phyloP scores from a whole-genome alignment of 2,888 invertebrate genomes.

The Drosophila mercatorum region DNA sequence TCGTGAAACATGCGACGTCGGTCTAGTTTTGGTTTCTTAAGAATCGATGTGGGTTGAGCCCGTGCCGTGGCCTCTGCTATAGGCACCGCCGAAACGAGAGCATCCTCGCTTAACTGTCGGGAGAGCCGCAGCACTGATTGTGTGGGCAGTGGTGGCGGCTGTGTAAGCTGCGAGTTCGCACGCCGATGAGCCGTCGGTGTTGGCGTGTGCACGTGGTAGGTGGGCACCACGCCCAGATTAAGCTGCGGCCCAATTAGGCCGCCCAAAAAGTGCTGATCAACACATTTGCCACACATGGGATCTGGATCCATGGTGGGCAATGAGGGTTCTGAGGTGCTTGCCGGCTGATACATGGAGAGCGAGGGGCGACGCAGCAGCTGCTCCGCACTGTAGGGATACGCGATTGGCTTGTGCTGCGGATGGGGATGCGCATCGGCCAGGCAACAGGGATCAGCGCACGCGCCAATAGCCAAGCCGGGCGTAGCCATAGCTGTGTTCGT shows the following conservation, averaged over 20 bases:
- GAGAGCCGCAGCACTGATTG: constrained; percentile 80
- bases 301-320: constrained; percentile 82
- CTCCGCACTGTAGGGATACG: constrained; percentile 77
- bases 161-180: constrained; percentile 70
- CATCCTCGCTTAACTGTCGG: constrained; percentile 83
- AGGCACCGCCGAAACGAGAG: constrained; percentile 81
- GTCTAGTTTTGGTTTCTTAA: constrained; percentile 82
- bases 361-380: constrained; percentile 79
- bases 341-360: constrained; percentile 81
- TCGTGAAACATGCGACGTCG: constrained; percentile 82
- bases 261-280: constrained; percentile 83
- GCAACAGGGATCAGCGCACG: constrained; percentile 80
- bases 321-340: constrained; percentile 81
- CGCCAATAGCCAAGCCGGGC: constrained; percentile 78
- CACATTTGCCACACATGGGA: constrained; percentile 83
- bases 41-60: constrained; percentile 81
- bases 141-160: constrained; percentile 78
- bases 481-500: constrained; percentile 78
- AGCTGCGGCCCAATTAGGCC: constrained; percentile 79
- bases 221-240: constrained; percentile 80
- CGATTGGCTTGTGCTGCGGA: constrained; percentile 81
- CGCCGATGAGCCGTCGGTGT: constrained; percentile 83
- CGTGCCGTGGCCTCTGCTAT: constrained; percentile 78
- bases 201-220: constrained; percentile 83
- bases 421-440: constrained; percentile 82